Evolutionary conservation across 1,140 invertebrate genomes (phyloP).

Genomic region (Macrostomum lignano): DNA sequence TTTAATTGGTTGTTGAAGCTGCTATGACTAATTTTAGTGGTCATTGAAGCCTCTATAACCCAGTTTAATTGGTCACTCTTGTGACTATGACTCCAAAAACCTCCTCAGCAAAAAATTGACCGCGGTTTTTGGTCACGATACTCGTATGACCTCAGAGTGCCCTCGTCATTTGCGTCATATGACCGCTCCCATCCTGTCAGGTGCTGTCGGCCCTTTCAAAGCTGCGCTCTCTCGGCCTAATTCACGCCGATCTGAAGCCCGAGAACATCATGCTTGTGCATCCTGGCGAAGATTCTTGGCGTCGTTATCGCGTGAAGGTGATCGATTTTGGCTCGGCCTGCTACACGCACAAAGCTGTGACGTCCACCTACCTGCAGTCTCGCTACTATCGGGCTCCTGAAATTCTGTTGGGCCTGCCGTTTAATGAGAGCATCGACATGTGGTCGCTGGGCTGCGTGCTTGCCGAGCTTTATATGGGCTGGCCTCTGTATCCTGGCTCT

Average conservation of each 20-base stretch:
- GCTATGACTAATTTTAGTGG: too few species aligned
- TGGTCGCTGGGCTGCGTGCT: constrained; percentile 98
- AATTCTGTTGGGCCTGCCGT: constrained; percentile 82
- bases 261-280: constrained; percentile 7
- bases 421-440: constrained; percentile 99
- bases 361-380: constrained; percentile 93
- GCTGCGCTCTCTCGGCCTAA: background rate
- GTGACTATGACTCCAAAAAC: too few species aligned
- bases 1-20: too few species aligned
- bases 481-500: constrained; percentile 94
- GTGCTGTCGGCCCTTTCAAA: constrained; percentile 4
- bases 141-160: too few species aligned
- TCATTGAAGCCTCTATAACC: too few species aligned
- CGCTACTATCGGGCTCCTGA: constrained; percentile 91
- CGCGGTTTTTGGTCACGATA: too few species aligned
- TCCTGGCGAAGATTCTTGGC: background rate
- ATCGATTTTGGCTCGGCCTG: constrained; percentile 98
- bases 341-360: constrained; percentile 92
- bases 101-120: too few species aligned
- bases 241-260: constrained; percentile 7
- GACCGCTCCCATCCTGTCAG: too few species aligned
- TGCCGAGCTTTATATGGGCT: constrained; percentile 89
- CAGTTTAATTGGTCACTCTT: too few species aligned
- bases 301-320: constrained; percentile 41
- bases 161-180: too few species aligned